Evolutionary conservation across 2,888 invertebrate genomes (phyloP).

Genomic region (Marronus borbonicus): DNA sequence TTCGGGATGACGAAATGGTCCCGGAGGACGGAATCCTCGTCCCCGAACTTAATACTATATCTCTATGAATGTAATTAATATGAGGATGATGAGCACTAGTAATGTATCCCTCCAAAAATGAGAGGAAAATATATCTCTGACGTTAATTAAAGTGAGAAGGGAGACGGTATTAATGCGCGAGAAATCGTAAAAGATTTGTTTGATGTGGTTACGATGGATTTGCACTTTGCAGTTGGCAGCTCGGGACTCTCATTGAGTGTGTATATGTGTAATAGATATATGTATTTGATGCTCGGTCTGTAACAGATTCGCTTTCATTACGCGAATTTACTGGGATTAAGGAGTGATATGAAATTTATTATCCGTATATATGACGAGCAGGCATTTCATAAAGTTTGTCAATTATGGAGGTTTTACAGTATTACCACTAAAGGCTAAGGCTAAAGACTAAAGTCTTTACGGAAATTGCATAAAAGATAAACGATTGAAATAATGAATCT

Average conservation of each 20-base stretch:
- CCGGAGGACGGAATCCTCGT: conserved; percentile 57
- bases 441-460: too few species aligned
- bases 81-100: conserved; percentile 5
- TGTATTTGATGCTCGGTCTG: too few species aligned
- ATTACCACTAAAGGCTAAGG: too few species aligned
- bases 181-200: conserved; percentile 11
- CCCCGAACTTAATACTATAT: conserved; percentile 34
- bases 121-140: neutral
- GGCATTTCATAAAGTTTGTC: too few species aligned
- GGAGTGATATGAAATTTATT: conserved; percentile 1
- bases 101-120: neutral
- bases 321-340: neutral
- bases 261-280: too few species aligned
- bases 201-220: conserved; percentile 15
- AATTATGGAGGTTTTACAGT: too few species aligned
- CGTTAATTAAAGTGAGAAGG: neutral
- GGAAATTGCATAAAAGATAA: too few species aligned
- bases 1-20: conserved; percentile 56
- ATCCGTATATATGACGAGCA: neutral
- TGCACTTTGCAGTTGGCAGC: neutral
- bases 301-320: too few species aligned
- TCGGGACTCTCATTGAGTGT: neutral
- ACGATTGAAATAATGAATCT: too few species aligned
- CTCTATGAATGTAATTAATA: conserved; percentile 29
- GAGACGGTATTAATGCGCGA: neutral